Base-by-base conservation (phyloP, 1,140 invertebrate species). In the Branchinecta lindahli region DNA sequence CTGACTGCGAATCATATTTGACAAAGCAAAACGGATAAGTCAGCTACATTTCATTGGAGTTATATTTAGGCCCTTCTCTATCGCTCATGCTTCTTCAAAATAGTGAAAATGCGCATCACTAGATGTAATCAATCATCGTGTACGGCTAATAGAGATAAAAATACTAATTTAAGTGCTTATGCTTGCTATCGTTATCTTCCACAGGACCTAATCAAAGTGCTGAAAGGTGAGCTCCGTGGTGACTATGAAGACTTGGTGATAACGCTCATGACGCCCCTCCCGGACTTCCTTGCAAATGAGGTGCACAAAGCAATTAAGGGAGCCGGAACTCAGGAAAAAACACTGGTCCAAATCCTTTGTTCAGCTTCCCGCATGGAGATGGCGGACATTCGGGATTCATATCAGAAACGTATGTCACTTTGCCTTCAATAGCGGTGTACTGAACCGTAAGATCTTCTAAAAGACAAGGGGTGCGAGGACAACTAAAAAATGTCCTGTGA, bases 201-300 rank as follows among this genome's bases (percentile, higher is more conserved):
- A 70, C 76, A 95, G 88, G 92, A 96, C 79, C 80, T 97, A 68
- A 85, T 93, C 45, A 88, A 88, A 72, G 91, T 96, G 74, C 81
- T 98, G 72, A 93, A 94, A 77, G 90, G 88, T 70, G 94, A 97
- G 79, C 82, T 92, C 5, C 87, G 86, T 75, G 94, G 94, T 33
- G 91, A 94, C 75, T 94, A 95, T 76, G 90, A 96, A 79, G 86
- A 94, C 73, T 78, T 94, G 0, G 77, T 97, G 7, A 80, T 96
- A 44, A 91, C 90, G 0, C 80, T 97, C 74, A 90, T 98, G 86
- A 92, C 86, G 70, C 89, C 91, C 0, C 83, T 93, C 67, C 87
- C 88, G 3, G 86, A 92, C 73, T 96, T 86, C 80, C 91, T 94
- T 77, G 93, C 91, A 8, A 85, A 87, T 77, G 88, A 92, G 78